phyloP scores from a whole-genome alignment of 1,140 invertebrate species.

The Eufriesea mexicana region DNA sequence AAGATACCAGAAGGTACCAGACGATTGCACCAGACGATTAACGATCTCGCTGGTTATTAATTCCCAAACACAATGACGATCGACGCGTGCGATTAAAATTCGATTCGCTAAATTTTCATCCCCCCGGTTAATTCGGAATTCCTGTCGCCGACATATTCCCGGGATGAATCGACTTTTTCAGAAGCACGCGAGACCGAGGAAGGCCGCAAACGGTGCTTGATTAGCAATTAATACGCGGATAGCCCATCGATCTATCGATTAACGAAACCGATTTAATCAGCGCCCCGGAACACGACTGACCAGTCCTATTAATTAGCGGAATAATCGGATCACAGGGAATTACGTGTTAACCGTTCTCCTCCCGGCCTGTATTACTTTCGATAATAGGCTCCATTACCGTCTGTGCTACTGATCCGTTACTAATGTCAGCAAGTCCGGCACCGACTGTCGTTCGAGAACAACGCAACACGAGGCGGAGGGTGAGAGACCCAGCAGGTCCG shows the following conservation, averaged over 20 bases:
- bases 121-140: not conserved
- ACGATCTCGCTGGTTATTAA: too few species aligned
- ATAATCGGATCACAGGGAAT: slow-evolving; percentile 67
- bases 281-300: slow-evolving; percentile 55
- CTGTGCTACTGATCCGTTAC: slow-evolving; percentile 61
- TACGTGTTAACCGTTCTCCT: slow-evolving; percentile 59
- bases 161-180: slow-evolving; percentile 2
- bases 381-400: slow-evolving; percentile 64
- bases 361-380: slow-evolving; percentile 61
- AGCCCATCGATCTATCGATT: slow-evolving; percentile 54
- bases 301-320: slow-evolving; percentile 69
- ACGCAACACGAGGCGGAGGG: not conserved
- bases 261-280: slow-evolving; percentile 68
- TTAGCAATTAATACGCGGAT: slow-evolving; percentile 63
- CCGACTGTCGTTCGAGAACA: slow-evolving; percentile 32
- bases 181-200: not conserved
- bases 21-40: too few species aligned
- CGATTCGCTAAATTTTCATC: not conserved
- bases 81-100: not conserved
- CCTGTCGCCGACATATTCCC: not conserved
- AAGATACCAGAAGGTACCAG: too few species aligned
- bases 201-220: slow-evolving; percentile 37
- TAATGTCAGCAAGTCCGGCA: slow-evolving; percentile 50
- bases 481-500: not conserved
- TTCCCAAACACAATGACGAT: too few species aligned